Evolutionary conservation across 2,888 invertebrate species (phyloP).

Genomic region (Blastobasis lacticolella): DNA sequence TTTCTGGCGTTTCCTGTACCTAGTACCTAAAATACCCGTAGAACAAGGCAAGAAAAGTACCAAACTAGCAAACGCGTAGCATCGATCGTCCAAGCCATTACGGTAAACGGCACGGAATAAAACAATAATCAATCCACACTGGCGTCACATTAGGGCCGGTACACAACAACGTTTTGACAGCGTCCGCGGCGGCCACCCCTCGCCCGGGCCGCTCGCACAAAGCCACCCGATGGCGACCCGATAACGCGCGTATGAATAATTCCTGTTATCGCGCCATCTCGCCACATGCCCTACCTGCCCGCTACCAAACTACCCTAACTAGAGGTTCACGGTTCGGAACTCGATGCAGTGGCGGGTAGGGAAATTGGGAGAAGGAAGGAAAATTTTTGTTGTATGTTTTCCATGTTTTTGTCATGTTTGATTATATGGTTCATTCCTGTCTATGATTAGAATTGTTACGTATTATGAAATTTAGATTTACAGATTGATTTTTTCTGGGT

Average conservation of each 20-base stretch:
- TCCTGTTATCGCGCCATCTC: conserved; percentile 71
- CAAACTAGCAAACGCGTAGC: conserved; percentile 23
- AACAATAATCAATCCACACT: conserved; percentile 62
- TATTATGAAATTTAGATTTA: too few species aligned
- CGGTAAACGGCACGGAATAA: conserved; percentile 39
- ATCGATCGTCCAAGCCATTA: conserved; percentile 32
- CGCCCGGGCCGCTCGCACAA: conserved; percentile 62
- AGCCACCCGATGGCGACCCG: conserved; percentile 68
- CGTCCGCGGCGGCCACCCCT: conserved; percentile 65
- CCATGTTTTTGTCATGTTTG: too few species aligned
- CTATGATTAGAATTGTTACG: too few species aligned
- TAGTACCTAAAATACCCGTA: not conserved
- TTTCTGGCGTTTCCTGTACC: too few species aligned
- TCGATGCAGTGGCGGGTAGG: too few species aligned
- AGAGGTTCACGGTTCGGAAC: too few species aligned
- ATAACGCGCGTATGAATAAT: conserved; percentile 73
- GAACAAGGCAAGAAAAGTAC: conserved; percentile 5
- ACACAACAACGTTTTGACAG: conserved; percentile 66
- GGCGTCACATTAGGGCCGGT: conserved; percentile 55
- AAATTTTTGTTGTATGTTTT: too few species aligned
- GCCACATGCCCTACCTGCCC: conserved; percentile 73
- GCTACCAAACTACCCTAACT: conserved; percentile 37
- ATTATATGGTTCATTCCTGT: too few species aligned
- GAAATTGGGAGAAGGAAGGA: too few species aligned
- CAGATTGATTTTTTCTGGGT: too few species aligned